These are phyloP conservation scores for Aphaenogaster rudis DNA, from an alignment of 1,140 invertebrate genomes.

Conservation along the genomic window DNA sequence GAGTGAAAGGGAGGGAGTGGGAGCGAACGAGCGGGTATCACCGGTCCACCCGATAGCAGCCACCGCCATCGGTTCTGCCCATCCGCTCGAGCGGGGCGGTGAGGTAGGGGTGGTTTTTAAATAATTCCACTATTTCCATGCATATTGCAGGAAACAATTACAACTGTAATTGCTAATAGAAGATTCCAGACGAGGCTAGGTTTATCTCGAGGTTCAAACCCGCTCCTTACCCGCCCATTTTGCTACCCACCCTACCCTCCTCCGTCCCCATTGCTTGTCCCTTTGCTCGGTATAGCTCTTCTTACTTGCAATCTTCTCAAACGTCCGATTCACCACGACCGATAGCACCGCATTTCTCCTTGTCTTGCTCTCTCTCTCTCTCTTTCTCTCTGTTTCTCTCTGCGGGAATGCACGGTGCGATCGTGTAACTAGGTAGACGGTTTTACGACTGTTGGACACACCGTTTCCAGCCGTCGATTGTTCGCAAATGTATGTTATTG, in stretches of 20 bases:
- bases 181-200: slow-evolving; percentile 86
- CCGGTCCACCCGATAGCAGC: slow-evolving; percentile 70
- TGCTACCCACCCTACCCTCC: slow-evolving; percentile 54
- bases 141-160: slow-evolving; percentile 88
- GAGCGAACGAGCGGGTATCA: slow-evolving; percentile 54
- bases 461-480: slow-evolving; percentile 50
- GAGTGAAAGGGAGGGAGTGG: slow-evolving; percentile 51
- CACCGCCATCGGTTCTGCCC: slow-evolving; percentile 46
- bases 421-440: slow-evolving; percentile 51
- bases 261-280: slow-evolving; percentile 32
- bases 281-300: slow-evolving; percentile 54
- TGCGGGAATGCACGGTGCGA: not conserved
- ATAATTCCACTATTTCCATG: slow-evolving; percentile 87
- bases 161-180: slow-evolving; percentile 88
- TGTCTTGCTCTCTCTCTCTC: not conserved
- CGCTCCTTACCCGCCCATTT: slow-evolving; percentile 72
- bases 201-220: slow-evolving; percentile 84
- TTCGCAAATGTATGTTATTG: slow-evolving; percentile 62
- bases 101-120: slow-evolving; percentile 85
- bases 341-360: slow-evolving; percentile 32
- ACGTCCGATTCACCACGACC: slow-evolving; percentile 49
- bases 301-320: slow-evolving; percentile 62
- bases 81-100: not conserved
- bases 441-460: slow-evolving; percentile 54
- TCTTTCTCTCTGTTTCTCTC: not conserved